Conservation (phyloP, 2,888 invertebrate species). For the Nomada fabriciana region DNA sequence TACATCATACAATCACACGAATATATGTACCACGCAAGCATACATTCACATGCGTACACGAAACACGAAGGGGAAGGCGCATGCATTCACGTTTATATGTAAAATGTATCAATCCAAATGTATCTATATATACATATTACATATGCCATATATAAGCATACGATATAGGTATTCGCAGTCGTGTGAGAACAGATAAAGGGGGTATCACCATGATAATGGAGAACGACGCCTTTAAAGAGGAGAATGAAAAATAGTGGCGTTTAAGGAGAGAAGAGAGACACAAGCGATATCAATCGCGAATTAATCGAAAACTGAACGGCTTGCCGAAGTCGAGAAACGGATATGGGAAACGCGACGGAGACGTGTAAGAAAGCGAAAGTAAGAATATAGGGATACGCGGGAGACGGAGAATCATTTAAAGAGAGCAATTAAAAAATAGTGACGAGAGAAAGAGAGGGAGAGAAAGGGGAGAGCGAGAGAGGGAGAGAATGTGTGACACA, state of each 20-base stretch:
- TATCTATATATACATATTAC: conserved; percentile 61
- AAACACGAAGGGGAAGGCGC: conserved; percentile 22
- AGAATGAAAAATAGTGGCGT: conserved; percentile 6
- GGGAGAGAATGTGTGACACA: conserved; percentile 54
- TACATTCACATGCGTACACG: conserved; percentile 25
- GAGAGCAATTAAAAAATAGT: conserved; percentile 13
- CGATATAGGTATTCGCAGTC: conserved; percentile 51
- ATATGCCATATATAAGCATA: conserved; percentile 57
- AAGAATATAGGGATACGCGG: conserved; percentile 34
- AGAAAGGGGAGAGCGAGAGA: conserved; percentile 27
- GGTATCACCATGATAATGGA: conserved; percentile 45
- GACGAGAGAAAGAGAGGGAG: conserved; percentile 24
- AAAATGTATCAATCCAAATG: conserved; percentile 61
- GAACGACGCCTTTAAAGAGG: conserved; percentile 36
- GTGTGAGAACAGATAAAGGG: conserved; percentile 26
- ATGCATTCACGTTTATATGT: conserved; percentile 61
- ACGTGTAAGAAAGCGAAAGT: background rate
- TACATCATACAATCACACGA: conserved; percentile 41
- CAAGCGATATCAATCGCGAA: conserved; percentile 65
- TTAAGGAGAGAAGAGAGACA: conserved; percentile 35
- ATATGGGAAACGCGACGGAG: conserved; percentile 1
- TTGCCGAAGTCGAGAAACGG: background rate
- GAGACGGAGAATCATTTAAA: conserved; percentile 36
- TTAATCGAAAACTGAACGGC: conserved; percentile 63
- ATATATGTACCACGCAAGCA: conserved; percentile 1